Evolutionary conservation across 2,113 vertebrate species (phyloP).

Genomic region (Tauraco erythrolophus): DNA sequence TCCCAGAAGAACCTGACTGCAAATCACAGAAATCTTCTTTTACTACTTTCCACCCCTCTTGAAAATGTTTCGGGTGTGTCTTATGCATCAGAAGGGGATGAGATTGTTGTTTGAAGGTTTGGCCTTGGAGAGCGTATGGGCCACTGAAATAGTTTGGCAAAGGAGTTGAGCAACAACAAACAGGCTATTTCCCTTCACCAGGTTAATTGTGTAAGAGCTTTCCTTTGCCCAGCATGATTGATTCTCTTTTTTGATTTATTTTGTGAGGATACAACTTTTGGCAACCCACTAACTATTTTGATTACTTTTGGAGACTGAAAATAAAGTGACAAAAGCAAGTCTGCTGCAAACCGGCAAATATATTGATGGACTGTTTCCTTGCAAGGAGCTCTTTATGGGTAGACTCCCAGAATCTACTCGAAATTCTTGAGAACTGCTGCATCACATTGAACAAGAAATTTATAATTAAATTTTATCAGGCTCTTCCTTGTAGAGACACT

Average conservation of each 20-base stretch:
- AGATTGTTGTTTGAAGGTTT: not conserved
- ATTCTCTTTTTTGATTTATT: not conserved
- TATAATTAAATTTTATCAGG: not conserved
- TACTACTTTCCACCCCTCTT: conserved; percentile 29
- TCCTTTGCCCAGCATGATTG: not conserved
- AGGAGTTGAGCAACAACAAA: conserved; percentile 20
- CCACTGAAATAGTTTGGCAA: not conserved
- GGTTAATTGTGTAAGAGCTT: conserved; percentile 21
- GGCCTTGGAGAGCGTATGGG: not conserved
- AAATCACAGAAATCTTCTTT: conserved; percentile 57
- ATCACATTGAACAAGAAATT: not conserved
- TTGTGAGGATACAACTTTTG: conserved; percentile 1
- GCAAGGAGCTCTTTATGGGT: not conserved
- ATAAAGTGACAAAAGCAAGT: conserved; percentile 27
- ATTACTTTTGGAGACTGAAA: conserved; percentile 36
- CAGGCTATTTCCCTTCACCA: not conserved
- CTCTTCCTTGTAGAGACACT: not conserved
- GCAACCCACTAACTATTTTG: conserved; percentile 7
- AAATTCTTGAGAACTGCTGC: conserved; percentile 1
- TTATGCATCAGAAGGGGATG: not conserved
- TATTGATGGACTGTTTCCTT: not conserved
- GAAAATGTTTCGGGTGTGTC: conserved; percentile 50
- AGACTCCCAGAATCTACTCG: not conserved
- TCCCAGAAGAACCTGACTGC: conserved; percentile 58
- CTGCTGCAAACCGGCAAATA: not conserved